phyloP scores from a whole-genome alignment of 1,140 invertebrate species.

The Hirudo medicinalis region DNA sequence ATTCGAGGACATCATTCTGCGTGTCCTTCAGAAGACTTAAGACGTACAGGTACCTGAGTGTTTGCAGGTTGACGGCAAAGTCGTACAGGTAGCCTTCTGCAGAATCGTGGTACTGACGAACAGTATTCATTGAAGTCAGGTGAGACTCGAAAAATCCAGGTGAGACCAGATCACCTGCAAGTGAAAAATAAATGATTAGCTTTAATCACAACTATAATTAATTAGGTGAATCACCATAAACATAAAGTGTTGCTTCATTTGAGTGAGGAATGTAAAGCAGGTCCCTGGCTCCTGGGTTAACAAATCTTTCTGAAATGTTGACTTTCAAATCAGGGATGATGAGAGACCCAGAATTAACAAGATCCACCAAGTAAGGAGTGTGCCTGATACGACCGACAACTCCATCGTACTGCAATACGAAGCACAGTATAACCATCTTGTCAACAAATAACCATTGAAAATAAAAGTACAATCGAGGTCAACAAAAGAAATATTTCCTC shows the following conservation, averaged over 20 bases:
- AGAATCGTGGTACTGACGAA: slow-evolving; percentile 9
- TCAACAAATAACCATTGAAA: background rate
- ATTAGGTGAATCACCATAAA: slow-evolving; percentile 4
- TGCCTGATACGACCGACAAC: slow-evolving; percentile 14
- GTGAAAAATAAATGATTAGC: background rate
- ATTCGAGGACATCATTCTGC: slow-evolving; percentile 9
- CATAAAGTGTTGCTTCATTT: slow-evolving; percentile 16
- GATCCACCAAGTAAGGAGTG: slow-evolving; percentile 16
- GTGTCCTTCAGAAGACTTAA: background rate
- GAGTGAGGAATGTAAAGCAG: slow-evolving; percentile 18
- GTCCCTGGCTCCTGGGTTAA: slow-evolving; percentile 13
- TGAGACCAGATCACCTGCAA: slow-evolving; percentile 21
- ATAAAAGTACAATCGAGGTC: background rate
- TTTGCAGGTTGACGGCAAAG: slow-evolving; percentile 20
- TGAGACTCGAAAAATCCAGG: slow-evolving; percentile 20
- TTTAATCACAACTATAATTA: background rate
- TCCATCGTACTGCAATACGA: slow-evolving; percentile 17
- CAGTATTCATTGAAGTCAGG: slow-evolving; percentile 12
- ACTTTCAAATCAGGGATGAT: slow-evolving; percentile 20
- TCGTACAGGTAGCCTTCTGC: slow-evolving; percentile 20
- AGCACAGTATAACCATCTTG: background rate
- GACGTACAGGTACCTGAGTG: slow-evolving; percentile 16
- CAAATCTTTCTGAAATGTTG: slow-evolving; percentile 16
- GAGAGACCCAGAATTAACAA: slow-evolving; percentile 19
- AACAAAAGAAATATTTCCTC: background rate